These are phyloP conservation scores for Cyprinus carpio DNA, from an alignment of 2,113 vertebrate genomes.

Conservation along the genomic window DNA sequence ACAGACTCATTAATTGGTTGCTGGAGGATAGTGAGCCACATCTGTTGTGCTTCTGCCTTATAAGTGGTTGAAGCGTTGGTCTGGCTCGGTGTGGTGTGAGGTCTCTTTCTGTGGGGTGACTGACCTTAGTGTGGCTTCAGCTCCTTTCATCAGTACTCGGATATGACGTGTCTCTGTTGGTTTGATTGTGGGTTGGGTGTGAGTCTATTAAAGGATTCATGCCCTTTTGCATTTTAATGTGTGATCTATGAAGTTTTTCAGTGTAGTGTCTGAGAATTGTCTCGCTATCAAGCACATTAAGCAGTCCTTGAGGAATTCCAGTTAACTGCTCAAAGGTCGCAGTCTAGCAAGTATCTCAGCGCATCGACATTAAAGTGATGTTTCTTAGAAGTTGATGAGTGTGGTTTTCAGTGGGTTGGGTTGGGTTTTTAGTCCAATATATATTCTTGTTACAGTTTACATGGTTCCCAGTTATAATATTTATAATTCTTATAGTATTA, in stretches of 20 bases:
- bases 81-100: background rate
- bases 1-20: conserved; percentile 71
- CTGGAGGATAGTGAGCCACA: conserved; percentile 66
- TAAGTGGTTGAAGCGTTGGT: background rate
- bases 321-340: background rate
- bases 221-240: background rate
- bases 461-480: background rate
- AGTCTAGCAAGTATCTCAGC: background rate
- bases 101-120: background rate
- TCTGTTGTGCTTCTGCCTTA: conserved; percentile 58
- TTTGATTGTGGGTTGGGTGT: background rate
- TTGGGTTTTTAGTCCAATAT: background rate
- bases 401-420: background rate
- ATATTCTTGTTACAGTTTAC: background rate
- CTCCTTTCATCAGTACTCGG: background rate
- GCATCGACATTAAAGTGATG: background rate
- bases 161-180: background rate
- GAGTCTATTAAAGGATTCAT: background rate
- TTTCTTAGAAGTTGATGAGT: background rate
- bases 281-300: background rate
- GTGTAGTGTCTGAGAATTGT: background rate
- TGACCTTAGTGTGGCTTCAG: background rate
- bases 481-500: background rate
- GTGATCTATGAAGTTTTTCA: background rate
- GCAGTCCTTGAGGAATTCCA: background rate